These are phyloP conservation scores for Neotragus pygmaeus DNA, from an alignment of 2,113 vertebrate genomes.

Conservation along the genomic window DNA sequence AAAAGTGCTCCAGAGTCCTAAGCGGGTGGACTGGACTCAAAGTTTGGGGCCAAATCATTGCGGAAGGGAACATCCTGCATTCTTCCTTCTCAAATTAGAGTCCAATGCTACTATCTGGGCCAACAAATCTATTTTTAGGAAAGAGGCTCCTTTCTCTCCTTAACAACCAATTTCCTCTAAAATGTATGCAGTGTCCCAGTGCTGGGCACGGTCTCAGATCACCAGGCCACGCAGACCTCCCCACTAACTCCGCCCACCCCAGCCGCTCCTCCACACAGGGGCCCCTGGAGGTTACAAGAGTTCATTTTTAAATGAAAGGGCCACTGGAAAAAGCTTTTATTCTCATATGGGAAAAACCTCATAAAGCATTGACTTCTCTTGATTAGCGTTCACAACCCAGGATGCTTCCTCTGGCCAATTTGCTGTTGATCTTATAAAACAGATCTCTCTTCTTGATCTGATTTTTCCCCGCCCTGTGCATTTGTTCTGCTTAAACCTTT, in stretches of 20 bases:
- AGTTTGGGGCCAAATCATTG: background rate
- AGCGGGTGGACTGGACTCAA: background rate
- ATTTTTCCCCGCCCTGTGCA: background rate
- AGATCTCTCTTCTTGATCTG: slow-evolving; percentile 61
- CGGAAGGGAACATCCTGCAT: background rate
- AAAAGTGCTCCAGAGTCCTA: background rate
- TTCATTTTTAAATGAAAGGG: slow-evolving; percentile 48
- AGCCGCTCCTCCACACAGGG: background rate
- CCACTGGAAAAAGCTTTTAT: slow-evolving; percentile 28
- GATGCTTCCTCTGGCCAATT: slow-evolving; percentile 46
- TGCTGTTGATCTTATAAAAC: slow-evolving; percentile 53
- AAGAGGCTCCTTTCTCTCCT: background rate
- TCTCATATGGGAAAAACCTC: slow-evolving; percentile 42
- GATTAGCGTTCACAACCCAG: background rate
- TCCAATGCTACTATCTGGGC: background rate
- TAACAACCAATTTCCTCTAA: background rate
- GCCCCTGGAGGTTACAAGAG: slow-evolving; percentile 3
- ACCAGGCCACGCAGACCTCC: background rate
- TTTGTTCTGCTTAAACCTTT: slow-evolving; percentile 65
- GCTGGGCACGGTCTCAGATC: background rate
- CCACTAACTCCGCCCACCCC: rapidly evolving
- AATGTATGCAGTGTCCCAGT: background rate
- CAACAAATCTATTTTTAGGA: slow-evolving; percentile 27
- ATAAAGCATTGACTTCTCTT: slow-evolving; percentile 30
- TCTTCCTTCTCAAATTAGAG: background rate